Base-by-base conservation (phyloP, 2,113 vertebrate genomes). In the Platysternon megacephalum region DNA sequence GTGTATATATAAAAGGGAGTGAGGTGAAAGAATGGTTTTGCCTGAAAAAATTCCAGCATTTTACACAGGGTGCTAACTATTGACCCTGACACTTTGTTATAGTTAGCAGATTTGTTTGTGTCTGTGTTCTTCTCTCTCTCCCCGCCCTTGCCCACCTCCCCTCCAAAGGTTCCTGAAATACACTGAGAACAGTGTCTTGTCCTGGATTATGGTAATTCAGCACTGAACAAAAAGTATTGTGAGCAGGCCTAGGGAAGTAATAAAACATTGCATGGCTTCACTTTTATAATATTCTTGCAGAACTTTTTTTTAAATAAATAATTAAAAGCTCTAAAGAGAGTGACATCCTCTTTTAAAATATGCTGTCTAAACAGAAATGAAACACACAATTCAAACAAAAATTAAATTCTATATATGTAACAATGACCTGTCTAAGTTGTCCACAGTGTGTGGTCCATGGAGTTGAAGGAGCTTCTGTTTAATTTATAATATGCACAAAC, bases 401-500 rank as follows among this genome's bases (percentile, higher is more conserved):
- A 58, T 1, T 52, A 93, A 96, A 90, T 94, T 97, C 90, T 91
- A 85, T 97, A 95, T 94, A 97, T 94, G 93, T 96, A 97, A 95
- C 93, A 96, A 85, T 97, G 95, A 97, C 95, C 94, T 87, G 81
- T 95, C 90, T 86, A 94, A 91, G 90, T 87, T 95, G 90, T 90
- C 95, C 96, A 86, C 0, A 0, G 92, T 97, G 96, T 98, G 97
- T 98, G 97, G 97, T 98, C 97, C 85, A 42, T 56, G 72, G 84
- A 96, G 87, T 89, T 79, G 4, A 93, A 95, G 90, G 87, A 96
- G 94, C 89, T 96, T 95, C 94, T 96, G 87, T 97, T 97, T 90
- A 93, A 91, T 92, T 95, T 97, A 61, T 85, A 87, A 86, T 94
- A 85, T 0, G 3, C 90, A 79, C 28, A 32, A 76, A 61, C 86